Base-by-base conservation (phyloP, 1,140 invertebrate genomes). In the Penaeus japonicus region DNA sequence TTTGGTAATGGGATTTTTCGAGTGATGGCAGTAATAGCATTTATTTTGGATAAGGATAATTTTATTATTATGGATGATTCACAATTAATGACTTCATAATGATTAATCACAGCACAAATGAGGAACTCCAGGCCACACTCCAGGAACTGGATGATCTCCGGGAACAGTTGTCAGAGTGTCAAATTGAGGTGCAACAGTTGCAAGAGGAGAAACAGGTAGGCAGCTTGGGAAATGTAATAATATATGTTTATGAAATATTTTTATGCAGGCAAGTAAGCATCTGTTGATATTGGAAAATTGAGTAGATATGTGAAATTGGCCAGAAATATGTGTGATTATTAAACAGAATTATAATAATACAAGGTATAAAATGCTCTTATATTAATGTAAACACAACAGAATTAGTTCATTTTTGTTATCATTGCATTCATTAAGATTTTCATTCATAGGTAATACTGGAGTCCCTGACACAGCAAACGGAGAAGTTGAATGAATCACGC, bases 81-180 rank as follows among this genome's bases (percentile, higher is more conserved):
- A n/a, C n/a, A n/a, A n/a, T n/a, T n/a, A n/a, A n/a, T n/a, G n/a
- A n/a, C n/a, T n/a, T n/a, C n/a, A n/a, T n/a, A n/a, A n/a, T n/a
- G n/a, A n/a, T n/a, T n/a, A n/a, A n/a, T n/a, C n/a, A n/a, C 84
- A 96, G 96, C 79, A 98, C 97, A n/a, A 98, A 97, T 92, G 97
- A 99, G 93, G 98, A 99, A 93, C 93, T 99, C 0, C 97, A 98
- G 93, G 98, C 97, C 0, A 98, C 97, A 0, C 93, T 98, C 65
- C 97, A 98, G 91, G 97, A 98, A 93, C 93, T 98, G 83, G 96
- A 96, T 55, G 97, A 98, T 92, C 93, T 98, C 54, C 97, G 94
- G 92, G 94, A 95, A 35, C 96, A 97, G 92, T 93, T 98, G 81
- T 95, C 95, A 15, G 97, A 98, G 91, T 94, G 98, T 3, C 97